Percentiles rank a stretch among this genome's conserved stretches.
Conservation (phyloP, 2,888 invertebrate species). For the Macrophya annulata region DNA sequence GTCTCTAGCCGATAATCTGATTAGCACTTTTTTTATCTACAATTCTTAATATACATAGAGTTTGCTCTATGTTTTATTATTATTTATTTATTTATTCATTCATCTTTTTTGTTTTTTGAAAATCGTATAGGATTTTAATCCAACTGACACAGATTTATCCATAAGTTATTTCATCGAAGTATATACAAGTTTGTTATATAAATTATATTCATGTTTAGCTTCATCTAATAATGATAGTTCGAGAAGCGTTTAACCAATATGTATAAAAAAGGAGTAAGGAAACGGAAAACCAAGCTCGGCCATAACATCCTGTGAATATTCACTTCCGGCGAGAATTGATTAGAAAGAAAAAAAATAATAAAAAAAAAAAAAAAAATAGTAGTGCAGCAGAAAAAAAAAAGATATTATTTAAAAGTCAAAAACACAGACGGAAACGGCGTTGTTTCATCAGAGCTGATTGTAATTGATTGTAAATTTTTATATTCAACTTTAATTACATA, state of each 20-base stretch:
- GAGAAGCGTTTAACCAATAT: neutral
- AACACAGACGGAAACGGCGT: neutral
- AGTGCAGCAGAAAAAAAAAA: neutral
- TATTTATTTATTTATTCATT: no score
- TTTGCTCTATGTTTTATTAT: no score
- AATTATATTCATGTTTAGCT: neutral
- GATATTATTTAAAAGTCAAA: neutral
- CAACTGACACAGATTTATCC: neutral
- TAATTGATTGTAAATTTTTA: neutral
- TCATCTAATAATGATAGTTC: neutral
- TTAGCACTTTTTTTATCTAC: no score
- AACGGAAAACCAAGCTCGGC: slow-evolving; percentile 1
- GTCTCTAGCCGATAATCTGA: neutral
- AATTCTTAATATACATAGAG: no score
- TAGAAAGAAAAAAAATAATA: neutral
- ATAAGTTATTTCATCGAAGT: neutral
- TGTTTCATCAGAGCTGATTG: neutral
- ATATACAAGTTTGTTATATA: neutral
- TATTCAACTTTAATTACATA: neutral
- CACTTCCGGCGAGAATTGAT: neutral
- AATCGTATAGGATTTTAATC: neutral
- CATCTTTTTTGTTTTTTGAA: neutral
- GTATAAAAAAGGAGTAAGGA: slow-evolving; percentile 1
- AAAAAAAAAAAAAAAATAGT: neutral
- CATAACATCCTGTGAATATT: slow-evolving; percentile 15